These are phyloP conservation scores for Gnathonemus longibarbis DNA, from an alignment of 2,113 vertebrate genomes.

Conservation along the genomic window DNA sequence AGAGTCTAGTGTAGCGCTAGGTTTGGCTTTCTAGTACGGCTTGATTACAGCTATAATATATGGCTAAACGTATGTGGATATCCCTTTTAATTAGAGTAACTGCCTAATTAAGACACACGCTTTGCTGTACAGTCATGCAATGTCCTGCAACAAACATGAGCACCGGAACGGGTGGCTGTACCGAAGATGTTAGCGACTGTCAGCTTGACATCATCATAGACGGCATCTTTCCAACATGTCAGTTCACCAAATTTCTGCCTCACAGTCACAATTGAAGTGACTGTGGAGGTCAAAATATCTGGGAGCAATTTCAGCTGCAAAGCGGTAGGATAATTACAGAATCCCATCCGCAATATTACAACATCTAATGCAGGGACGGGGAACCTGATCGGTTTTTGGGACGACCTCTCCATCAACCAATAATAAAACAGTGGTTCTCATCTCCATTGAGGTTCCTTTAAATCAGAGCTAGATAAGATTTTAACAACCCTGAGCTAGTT, in stretches of 20 bases:
- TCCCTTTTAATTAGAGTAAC: not conserved
- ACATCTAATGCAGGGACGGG: not conserved
- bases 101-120: not conserved
- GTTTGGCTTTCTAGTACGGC: not conserved
- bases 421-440: too few species aligned
- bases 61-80: not conserved
- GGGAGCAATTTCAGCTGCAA: not conserved
- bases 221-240: not conserved
- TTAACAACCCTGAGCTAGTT: too few species aligned
- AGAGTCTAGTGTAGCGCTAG: not conserved
- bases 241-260: not conserved
- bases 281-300: not conserved
- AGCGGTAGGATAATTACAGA: too few species aligned
- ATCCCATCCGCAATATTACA: not conserved
- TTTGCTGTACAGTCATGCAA: not conserved
- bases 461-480: too few species aligned
- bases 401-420: too few species aligned
- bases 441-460: too few species aligned
- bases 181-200: not conserved
- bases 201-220: not conserved
- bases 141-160: not conserved
- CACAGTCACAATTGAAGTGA: not conserved
- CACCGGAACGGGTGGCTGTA: not conserved
- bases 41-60: not conserved
- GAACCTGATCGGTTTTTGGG: too few species aligned